These are phyloP conservation scores for Synanceia verrucosa DNA, from an alignment of 2,797 vertebrate genomes.

Conservation along the genomic window DNA sequence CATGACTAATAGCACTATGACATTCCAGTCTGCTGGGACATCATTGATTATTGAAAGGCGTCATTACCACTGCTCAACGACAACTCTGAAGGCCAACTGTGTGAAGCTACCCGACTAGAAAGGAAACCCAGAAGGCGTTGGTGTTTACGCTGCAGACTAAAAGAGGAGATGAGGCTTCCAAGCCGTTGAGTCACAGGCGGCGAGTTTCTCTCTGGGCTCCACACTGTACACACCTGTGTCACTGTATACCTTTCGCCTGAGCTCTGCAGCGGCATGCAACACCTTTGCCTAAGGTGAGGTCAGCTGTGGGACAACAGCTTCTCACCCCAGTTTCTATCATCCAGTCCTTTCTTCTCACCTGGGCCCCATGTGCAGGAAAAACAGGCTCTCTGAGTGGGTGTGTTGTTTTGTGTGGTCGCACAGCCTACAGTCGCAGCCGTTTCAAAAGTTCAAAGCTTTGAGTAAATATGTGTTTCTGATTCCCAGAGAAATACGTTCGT, in stretches of 20 bases:
- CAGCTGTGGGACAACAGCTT: slow-evolving; percentile 40
- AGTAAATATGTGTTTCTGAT: slow-evolving; percentile 49
- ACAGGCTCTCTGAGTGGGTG: slow-evolving; percentile 42
- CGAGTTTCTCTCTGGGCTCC: slow-evolving; percentile 30
- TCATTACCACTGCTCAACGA: slow-evolving; percentile 1
- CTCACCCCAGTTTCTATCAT: slow-evolving; percentile 37
- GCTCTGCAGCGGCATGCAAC: slow-evolving; percentile 18
- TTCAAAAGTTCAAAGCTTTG: slow-evolving; percentile 61
- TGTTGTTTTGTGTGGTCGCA: slow-evolving; percentile 5
- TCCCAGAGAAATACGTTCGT: slow-evolving; percentile 42
- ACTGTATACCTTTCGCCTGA: background rate
- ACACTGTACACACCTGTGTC: too few relatives aligned
- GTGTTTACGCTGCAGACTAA: slow-evolving; percentile 37
- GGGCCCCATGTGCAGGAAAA: slow-evolving; percentile 54
- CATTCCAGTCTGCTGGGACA: slow-evolving; percentile 9
- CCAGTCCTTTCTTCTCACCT: slow-evolving; percentile 37
- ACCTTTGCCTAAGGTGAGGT: slow-evolving; percentile 39
- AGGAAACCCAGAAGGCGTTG: slow-evolving; percentile 32
- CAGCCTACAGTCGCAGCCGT: slow-evolving; percentile 25
- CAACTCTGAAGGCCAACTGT: slow-evolving; percentile 18
- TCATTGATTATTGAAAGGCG: slow-evolving; percentile 5
- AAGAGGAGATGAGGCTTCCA: slow-evolving; percentile 36
- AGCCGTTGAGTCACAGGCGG: slow-evolving; percentile 61
- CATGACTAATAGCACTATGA: slow-evolving; percentile 50
- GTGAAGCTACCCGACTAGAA: slow-evolving; percentile 52